Base-by-base conservation (phyloP, 2,797 vertebrate genomes). In the Antrozous pallidus region DNA sequence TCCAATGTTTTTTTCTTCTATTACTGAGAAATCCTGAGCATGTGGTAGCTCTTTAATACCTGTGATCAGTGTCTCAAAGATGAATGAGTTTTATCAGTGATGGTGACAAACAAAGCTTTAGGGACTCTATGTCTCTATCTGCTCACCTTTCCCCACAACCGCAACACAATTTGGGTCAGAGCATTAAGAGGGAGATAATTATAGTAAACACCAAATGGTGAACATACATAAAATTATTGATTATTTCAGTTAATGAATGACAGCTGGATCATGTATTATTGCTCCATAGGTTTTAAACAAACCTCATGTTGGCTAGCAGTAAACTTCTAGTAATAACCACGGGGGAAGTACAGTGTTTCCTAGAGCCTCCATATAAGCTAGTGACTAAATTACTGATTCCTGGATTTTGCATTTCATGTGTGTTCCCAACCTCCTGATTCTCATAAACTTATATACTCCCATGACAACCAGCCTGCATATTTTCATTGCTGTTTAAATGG, bases 211-310 rank as follows among this genome's bases (percentile, higher is more conserved):
- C n/a, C 45, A 85, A 91, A 85, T 93, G 75, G 54, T 54, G 82
- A 92, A 86, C 95, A 61, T 70, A 42, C 54, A 85, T 73, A 90
- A 26, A 85, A 85, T 93, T 95, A 69, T 91, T 71, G 26, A 92
- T 81, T 33, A 83, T 95, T 90, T 90, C 36, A 71, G 56, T 33
- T 90, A 82, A 91, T 94, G 88, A 93, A 94, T 45, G 91, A 93
- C 84, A 33, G 63, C 56, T 87, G 47, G 71, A 81, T 87, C 36
- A 28, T 51, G 14, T 88, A 24, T 71, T 73, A 85, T 56, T 93
- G 93, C 54, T 71, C 74, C 56, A 16, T 33, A 88, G 33, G 47
- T 81, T 94, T 92, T 58, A 51, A 56, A 79, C 82, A 85, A 88
- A 75, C 8, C 6, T 90, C 71, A 22, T 14, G 56, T 49, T 93